Percentiles rank a stretch among this genome's conserved stretches.
Conservation (phyloP, 2,797 vertebrate genomes). For the Girardinus metallicus region DNA sequence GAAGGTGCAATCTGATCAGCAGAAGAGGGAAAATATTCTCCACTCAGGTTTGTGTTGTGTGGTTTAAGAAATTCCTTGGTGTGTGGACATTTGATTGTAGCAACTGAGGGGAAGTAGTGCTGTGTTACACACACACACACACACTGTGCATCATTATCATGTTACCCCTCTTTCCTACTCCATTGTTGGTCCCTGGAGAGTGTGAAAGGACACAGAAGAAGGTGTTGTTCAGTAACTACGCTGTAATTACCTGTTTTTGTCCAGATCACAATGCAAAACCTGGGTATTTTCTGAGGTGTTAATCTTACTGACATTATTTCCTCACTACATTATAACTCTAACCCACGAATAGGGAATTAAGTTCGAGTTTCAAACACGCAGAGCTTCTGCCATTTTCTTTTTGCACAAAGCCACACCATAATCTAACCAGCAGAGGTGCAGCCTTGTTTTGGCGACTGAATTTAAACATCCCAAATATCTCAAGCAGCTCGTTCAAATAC, state of each 20-base stretch:
- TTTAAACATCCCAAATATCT: conserved; percentile 29
- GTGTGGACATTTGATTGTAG: conserved; percentile 20
- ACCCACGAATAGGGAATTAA: neutral
- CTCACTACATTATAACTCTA: neutral
- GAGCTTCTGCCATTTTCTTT: neutral
- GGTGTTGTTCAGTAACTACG: conserved; percentile 61
- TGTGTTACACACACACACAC: conserved; percentile 24
- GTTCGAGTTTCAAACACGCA: neutral
- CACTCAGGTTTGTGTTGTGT: conserved; percentile 21
- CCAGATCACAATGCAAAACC: neutral
- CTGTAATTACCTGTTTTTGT: conserved; percentile 51
- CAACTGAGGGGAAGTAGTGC: conserved; percentile 12
- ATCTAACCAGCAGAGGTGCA: conserved; percentile 7
- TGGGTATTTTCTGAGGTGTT: neutral
- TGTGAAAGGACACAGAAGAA: conserved; percentile 31
- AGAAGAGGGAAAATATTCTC: conserved; percentile 11
- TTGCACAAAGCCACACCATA: neutral
- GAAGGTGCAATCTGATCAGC: conserved; percentile 24
- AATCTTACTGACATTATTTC: neutral
- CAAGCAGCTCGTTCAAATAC: conserved; percentile 39
- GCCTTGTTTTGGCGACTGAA: conserved; percentile 43
- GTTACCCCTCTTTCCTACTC: conserved; percentile 62
- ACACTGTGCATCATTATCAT: conserved; percentile 54
- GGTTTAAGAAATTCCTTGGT: conserved; percentile 24
- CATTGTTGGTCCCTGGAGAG: conserved; percentile 64